Evolutionary conservation across 1,140 invertebrate genomes (phyloP).

Genomic region (Dufourea novaeangliae): DNA sequence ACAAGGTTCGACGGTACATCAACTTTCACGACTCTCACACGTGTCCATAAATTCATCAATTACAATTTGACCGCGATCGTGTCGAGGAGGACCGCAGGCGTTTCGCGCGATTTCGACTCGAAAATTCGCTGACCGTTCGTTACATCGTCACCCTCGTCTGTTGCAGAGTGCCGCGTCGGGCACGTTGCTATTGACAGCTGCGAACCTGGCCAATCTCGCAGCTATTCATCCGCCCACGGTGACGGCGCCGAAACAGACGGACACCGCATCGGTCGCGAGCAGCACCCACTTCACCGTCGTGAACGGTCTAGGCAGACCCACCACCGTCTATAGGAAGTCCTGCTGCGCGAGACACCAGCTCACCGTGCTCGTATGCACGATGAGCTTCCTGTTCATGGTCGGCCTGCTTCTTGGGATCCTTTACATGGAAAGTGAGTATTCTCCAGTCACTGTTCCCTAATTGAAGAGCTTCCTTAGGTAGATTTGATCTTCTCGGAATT

Average conservation of each 20-base stretch:
- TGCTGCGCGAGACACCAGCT: constrained; percentile 90
- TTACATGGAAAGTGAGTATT: constrained; percentile 82
- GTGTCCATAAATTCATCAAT: constrained; percentile 2
- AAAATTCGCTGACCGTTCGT: not conserved
- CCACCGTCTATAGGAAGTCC: constrained; percentile 82
- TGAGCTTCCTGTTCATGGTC: constrained; percentile 89
- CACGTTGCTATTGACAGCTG: constrained; percentile 88
- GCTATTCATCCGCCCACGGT: constrained; percentile 84
- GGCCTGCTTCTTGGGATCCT: constrained; percentile 88
- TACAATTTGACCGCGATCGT: not conserved
- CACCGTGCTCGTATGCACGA: constrained; percentile 89
- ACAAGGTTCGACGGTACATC: no score
- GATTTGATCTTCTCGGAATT: not conserved
- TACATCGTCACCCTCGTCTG: not conserved
- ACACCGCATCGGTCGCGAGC: constrained; percentile 89
- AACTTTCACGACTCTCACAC: not conserved
- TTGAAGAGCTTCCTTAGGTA: not conserved
- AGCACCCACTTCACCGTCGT: constrained; percentile 93
- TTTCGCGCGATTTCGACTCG: constrained; percentile 10
- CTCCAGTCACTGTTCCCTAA: not conserved
- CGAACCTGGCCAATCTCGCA: constrained; percentile 86
- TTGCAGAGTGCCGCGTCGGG: constrained; percentile 90
- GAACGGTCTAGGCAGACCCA: constrained; percentile 88
- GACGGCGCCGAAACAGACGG: constrained; percentile 79
- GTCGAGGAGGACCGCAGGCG: not conserved